Conservation (phyloP, 2,888 invertebrate genomes). For the Blastobasis adustella region DNA sequence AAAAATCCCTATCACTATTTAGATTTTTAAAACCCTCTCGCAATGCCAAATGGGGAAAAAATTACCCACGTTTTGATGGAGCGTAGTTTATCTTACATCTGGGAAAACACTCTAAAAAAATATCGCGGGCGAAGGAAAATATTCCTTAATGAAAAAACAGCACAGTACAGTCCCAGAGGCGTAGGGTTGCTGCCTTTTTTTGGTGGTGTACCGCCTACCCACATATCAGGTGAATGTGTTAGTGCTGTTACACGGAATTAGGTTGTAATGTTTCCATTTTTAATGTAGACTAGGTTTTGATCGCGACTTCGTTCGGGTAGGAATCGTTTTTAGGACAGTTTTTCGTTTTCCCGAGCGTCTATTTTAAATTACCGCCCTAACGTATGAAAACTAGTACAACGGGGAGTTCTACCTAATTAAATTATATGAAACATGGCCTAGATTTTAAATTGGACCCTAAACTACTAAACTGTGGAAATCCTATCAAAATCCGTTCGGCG, state of each 20-base stretch:
- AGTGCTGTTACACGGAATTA: background rate
- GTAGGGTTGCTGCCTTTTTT: slow-evolving; percentile 39
- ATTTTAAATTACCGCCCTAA: too few species aligned
- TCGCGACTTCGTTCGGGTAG: too few species aligned
- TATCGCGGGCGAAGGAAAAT: slow-evolving; percentile 71
- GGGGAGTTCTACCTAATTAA: too few species aligned
- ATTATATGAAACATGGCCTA: too few species aligned
- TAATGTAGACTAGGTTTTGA: too few species aligned
- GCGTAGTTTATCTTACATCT: slow-evolving; percentile 73
- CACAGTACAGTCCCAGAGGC: slow-evolving; percentile 36
- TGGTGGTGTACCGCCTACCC: slow-evolving; percentile 5
- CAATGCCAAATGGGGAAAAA: slow-evolving; percentile 34
- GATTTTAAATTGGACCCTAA: too few species aligned
- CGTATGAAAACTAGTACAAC: too few species aligned
- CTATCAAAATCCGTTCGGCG: too few species aligned
- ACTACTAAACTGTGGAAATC: too few species aligned
- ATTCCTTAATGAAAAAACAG: slow-evolving; percentile 75
- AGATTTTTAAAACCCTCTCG: background rate
- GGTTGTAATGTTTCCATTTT: background rate
- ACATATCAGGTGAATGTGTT: slow-evolving; percentile 3
- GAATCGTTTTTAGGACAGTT: too few species aligned
- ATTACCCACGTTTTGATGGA: slow-evolving; percentile 64
- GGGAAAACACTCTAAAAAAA: slow-evolving; percentile 71
- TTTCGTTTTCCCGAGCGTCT: too few species aligned
- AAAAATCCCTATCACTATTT: background rate